Evolutionary conservation across 2,797 vertebrate species (phyloP).

Genomic region (Arnoldichthys spilopterus): DNA sequence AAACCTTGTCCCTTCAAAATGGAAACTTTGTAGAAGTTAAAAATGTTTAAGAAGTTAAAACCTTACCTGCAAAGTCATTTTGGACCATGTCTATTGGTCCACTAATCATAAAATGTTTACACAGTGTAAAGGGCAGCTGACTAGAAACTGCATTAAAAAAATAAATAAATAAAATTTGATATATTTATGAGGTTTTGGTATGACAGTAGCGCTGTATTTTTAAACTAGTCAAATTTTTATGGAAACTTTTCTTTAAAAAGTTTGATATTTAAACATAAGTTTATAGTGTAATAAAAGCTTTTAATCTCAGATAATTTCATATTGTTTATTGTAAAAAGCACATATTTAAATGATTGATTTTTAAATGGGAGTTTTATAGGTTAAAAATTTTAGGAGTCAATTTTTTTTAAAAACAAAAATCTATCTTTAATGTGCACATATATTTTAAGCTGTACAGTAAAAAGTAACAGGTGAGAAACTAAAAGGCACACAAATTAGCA

Average conservation of each 20-base stretch:
- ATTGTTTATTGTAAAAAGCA: background rate
- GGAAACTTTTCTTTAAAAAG: background rate
- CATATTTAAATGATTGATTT: background rate
- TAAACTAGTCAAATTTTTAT: background rate
- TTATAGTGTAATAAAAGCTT: too few species aligned
- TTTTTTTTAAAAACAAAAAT: constrained; percentile 14
- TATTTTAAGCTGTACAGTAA: background rate
- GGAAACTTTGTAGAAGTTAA: background rate
- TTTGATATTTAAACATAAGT: background rate
- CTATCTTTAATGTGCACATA: constrained; percentile 38
- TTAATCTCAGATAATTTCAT: background rate
- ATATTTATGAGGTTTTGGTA: too few species aligned
- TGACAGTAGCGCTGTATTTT: too few species aligned
- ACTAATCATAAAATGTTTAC: too few species aligned
- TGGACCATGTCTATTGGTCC: background rate
- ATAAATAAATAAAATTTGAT: background rate
- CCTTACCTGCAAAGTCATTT: background rate
- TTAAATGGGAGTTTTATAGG: too few species aligned
- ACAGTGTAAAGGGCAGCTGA: too few species aligned
- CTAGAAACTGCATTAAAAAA: background rate
- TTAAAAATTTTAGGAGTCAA: background rate
- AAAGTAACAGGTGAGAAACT: background rate
- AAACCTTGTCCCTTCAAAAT: background rate
- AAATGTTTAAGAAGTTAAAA: too few species aligned
- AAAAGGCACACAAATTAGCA: constrained; percentile 44